Percentiles rank a stretch among this genome's conserved stretches.
Conservation (phyloP, 2,888 invertebrate genomes). For the Ommatoiulus sabulosus region DNA sequence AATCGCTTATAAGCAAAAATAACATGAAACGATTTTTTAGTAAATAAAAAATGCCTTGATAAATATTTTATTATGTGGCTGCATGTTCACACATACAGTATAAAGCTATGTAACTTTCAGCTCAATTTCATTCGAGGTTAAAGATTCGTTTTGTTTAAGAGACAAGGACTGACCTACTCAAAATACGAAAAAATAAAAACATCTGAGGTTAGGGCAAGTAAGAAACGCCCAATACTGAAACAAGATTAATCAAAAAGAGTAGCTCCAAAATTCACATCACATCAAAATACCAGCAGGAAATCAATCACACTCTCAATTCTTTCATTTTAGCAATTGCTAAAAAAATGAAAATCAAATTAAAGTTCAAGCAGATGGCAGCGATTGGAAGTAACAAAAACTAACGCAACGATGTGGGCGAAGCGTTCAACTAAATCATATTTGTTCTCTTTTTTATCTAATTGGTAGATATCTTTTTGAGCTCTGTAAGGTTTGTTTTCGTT, state of each 20-base stretch:
- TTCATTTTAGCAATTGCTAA: neutral
- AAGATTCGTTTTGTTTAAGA: too few relatives aligned
- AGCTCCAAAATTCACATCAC: neutral
- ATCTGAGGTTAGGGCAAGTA: neutral
- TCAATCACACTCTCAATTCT: neutral
- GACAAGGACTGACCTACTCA: too few relatives aligned
- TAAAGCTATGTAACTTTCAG: too few relatives aligned
- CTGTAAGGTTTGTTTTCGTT: neutral
- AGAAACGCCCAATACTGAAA: constrained; percentile 32
- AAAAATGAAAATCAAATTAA: constrained; percentile 9
- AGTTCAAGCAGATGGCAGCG: constrained; percentile 19
- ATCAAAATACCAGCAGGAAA: constrained; percentile 18
- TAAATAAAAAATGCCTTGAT: too few relatives aligned
- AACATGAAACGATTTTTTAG: too few relatives aligned
- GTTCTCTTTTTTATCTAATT: neutral
- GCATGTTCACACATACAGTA: too few relatives aligned
- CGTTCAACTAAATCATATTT: neutral
- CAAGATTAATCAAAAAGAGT: constrained; percentile 1
- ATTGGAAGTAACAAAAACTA: neutral
- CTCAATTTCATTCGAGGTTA: too few relatives aligned
- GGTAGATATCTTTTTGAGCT: neutral
- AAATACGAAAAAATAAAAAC: too few relatives aligned
- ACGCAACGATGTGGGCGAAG: neutral
- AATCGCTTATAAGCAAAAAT: too few relatives aligned
- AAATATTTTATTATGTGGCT: too few relatives aligned